These are phyloP conservation scores for Cyprinodon tularosa DNA, from an alignment of 2,113 vertebrate genomes.

Conservation along the genomic window DNA sequence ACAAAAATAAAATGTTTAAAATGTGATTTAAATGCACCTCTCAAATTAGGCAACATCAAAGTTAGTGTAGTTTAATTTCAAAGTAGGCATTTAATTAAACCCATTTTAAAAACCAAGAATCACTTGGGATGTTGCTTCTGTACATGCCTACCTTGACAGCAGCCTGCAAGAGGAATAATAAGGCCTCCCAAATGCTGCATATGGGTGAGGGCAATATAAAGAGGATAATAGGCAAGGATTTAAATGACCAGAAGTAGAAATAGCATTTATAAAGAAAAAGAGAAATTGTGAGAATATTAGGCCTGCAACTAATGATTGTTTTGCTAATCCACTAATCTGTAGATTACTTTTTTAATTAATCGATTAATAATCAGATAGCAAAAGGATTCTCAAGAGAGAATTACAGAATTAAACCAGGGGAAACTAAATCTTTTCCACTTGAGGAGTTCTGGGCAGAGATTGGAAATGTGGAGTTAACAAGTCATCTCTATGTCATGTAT, in stretches of 20 bases:
- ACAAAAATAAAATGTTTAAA: background rate
- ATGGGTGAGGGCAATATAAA: background rate
- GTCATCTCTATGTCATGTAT: too few species aligned
- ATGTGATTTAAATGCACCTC: background rate
- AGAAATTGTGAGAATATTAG: constrained; percentile 4
- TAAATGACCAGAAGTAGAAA: constrained; percentile 1
- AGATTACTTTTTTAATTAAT: too few species aligned
- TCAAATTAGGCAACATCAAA: constrained; percentile 6
- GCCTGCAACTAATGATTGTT: too few species aligned
- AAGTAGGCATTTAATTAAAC: constrained; percentile 6
- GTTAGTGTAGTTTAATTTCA: background rate
- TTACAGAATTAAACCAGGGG: too few species aligned
- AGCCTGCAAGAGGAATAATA: constrained; percentile 12
- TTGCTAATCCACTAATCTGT: too few species aligned
- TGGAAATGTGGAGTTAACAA: too few species aligned
- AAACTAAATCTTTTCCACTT: too few species aligned
- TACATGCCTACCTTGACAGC: background rate
- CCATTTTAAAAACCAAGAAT: constrained; percentile 12
- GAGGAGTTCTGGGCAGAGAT: too few species aligned
- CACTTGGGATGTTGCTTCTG: background rate
- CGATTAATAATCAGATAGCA: too few species aligned
- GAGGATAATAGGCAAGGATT: background rate
- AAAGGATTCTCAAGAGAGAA: too few species aligned
- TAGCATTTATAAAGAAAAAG: background rate
- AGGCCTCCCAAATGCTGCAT: background rate